Conservation (phyloP, 2,797 vertebrate genomes). For the Sebastes nivosus region DNA sequence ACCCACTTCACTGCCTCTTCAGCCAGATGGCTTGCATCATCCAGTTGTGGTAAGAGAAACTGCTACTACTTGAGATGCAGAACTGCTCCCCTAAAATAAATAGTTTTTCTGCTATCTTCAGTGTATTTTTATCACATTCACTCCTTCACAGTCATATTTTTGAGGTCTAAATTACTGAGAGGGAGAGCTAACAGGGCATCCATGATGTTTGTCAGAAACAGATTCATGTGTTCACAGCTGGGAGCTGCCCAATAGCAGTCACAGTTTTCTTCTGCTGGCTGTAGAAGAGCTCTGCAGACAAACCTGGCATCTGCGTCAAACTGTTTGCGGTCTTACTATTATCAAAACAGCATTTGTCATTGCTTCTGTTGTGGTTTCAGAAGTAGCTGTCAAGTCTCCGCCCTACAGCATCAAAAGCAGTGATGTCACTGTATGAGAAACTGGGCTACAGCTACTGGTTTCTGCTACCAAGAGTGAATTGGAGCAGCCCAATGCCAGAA, state of each 20-base stretch:
- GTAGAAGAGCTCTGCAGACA: neutral
- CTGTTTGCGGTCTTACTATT: constrained; percentile 6
- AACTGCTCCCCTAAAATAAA: neutral
- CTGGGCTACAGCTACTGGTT: constrained; percentile 2
- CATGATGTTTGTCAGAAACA: neutral
- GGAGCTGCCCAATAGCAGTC: neutral
- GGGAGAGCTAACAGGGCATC: neutral
- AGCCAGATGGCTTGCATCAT: constrained; percentile 55
- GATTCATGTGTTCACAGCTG: neutral
- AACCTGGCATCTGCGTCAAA: constrained; percentile 11
- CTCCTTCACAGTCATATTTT: neutral
- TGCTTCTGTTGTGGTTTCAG: constrained; percentile 60
- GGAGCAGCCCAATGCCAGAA: neutral
- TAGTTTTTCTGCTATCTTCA: neutral
- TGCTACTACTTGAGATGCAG: constrained; percentile 41
- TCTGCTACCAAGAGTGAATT: neutral
- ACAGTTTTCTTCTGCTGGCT: neutral
- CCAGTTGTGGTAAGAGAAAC: constrained; percentile 46
- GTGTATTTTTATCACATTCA: neutral
- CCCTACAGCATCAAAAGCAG: constrained; percentile 18
- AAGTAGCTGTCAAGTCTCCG: constrained; percentile 29
- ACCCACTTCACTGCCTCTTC: constrained; percentile 3
- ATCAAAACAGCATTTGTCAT: constrained; percentile 41
- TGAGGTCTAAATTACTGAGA: neutral
- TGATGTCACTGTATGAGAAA: constrained; percentile 46